Conservation (phyloP, 2,113 vertebrate species). For the Dissostichus mawsoni region DNA sequence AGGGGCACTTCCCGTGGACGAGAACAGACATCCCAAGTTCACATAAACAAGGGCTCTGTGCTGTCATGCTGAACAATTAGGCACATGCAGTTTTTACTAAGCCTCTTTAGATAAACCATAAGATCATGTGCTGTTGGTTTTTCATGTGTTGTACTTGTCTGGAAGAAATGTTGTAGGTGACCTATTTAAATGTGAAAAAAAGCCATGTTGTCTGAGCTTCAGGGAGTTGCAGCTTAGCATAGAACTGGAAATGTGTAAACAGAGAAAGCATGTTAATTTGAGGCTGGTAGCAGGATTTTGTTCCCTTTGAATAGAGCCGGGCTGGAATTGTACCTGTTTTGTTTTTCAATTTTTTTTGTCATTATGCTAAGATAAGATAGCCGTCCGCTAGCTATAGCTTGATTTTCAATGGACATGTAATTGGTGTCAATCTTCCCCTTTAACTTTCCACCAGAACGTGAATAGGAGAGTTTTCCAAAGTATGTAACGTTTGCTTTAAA, state of each 20-base stretch:
- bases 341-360: background rate
- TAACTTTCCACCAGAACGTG: background rate
- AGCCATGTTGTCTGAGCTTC: conserved; percentile 33
- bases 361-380: background rate
- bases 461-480: background rate
- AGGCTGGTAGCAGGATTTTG: background rate
- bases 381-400: background rate
- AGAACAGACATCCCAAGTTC: conserved; percentile 69
- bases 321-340: background rate
- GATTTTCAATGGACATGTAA: background rate
- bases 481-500: background rate
- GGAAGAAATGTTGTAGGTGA: conserved; percentile 49
- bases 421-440: background rate
- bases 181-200: conserved; percentile 48
- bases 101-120: conserved; percentile 62
- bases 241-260: background rate
- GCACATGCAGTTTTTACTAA: conserved; percentile 61
- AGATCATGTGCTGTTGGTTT: conserved; percentile 74
- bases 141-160: conserved; percentile 61
- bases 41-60: conserved; percentile 68
- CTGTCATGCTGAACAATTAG: conserved; percentile 62
- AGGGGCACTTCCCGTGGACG: conserved; percentile 63
- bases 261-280: background rate
- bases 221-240: conserved; percentile 16
- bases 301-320: background rate